These are phyloP conservation scores for Drosophila burlai DNA, from an alignment of 1,140 invertebrate genomes.

Conservation along the genomic window DNA sequence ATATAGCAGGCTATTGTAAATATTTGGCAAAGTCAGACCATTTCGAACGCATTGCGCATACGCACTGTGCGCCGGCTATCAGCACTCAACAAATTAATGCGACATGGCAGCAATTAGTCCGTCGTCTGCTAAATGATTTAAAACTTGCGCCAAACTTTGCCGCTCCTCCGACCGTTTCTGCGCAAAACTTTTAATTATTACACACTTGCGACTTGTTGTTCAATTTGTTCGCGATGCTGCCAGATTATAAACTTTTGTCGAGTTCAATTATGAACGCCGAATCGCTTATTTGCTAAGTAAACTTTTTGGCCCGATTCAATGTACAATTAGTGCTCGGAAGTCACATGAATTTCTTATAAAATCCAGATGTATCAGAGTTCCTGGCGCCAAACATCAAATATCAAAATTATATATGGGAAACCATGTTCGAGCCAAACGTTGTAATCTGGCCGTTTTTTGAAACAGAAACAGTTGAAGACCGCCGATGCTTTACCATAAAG, in stretches of 20 bases:
- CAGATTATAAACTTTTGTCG: constrained; percentile 74
- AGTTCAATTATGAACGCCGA: constrained; percentile 70
- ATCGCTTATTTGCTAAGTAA: constrained; percentile 35
- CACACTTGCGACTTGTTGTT: constrained; percentile 69
- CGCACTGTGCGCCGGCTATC: constrained; percentile 32
- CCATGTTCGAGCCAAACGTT: constrained; percentile 52
- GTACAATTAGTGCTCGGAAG: constrained; percentile 36
- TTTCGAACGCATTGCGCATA: constrained; percentile 50
- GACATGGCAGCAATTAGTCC: constrained; percentile 63
- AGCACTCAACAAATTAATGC: constrained; percentile 33
- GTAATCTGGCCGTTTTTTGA: constrained; percentile 21
- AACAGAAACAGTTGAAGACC: constrained; percentile 16
- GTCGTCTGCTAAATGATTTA: constrained; percentile 64
- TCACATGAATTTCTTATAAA: constrained; percentile 12
- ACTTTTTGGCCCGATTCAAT: constrained; percentile 41
- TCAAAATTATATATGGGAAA: constrained; percentile 9
- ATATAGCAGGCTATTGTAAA: neutral
- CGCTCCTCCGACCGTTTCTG: constrained; percentile 18
- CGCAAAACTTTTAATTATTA: constrained; percentile 78
- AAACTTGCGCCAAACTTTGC: constrained; percentile 67
- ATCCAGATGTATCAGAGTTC: neutral
- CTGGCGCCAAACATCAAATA: constrained; percentile 5
- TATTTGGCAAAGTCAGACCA: neutral
- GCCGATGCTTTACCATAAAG: constrained; percentile 17
- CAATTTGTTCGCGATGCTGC: constrained; percentile 74